Percentiles rank a stretch among this genome's conserved stretches.
These are phyloP conservation scores for Anguilla anguilla DNA, from an alignment of 2,797 vertebrate genomes.

Conservation along the genomic window DNA sequence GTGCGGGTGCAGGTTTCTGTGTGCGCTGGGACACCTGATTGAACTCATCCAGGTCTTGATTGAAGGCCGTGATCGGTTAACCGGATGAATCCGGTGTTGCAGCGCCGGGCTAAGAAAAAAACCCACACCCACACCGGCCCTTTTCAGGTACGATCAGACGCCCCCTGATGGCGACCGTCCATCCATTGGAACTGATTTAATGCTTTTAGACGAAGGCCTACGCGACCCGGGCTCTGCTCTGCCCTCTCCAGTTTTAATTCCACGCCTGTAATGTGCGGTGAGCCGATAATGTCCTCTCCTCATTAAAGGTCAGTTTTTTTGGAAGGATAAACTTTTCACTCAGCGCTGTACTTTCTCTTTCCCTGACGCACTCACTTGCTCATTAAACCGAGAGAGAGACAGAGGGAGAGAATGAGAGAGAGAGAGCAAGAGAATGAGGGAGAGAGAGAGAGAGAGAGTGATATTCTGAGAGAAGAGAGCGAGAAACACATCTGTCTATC, in stretches of 20 bases:
- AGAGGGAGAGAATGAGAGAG: neutral
- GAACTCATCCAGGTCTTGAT: too few relatives aligned
- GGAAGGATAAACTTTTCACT: constrained; percentile 29
- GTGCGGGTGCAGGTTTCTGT: too few relatives aligned
- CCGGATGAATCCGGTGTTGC: too few relatives aligned
- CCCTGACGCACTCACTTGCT: neutral
- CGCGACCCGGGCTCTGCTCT: neutral
- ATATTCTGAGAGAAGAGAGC: too few relatives aligned
- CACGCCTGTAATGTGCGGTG: neutral
- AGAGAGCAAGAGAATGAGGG: neutral
- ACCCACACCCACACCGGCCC: neutral
- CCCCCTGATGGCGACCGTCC: neutral
- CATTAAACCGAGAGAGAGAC: constrained; percentile 8
- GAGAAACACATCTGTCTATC: too few relatives aligned
- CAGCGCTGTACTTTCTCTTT: constrained; percentile 17
- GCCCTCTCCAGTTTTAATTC: neutral
- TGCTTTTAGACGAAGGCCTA: neutral
- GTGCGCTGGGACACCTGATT: too few relatives aligned
- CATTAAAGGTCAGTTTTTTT: constrained; percentile 42
- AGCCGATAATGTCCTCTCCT: neutral
- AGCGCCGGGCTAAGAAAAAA: neutral
- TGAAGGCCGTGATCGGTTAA: too few relatives aligned
- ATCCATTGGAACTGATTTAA: constrained; percentile 22
- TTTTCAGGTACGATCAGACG: neutral
- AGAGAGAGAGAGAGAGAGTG: constrained; percentile 1